phyloP scores from a whole-genome alignment of 1,140 invertebrate species.

The Wiebesia pumilae region DNA sequence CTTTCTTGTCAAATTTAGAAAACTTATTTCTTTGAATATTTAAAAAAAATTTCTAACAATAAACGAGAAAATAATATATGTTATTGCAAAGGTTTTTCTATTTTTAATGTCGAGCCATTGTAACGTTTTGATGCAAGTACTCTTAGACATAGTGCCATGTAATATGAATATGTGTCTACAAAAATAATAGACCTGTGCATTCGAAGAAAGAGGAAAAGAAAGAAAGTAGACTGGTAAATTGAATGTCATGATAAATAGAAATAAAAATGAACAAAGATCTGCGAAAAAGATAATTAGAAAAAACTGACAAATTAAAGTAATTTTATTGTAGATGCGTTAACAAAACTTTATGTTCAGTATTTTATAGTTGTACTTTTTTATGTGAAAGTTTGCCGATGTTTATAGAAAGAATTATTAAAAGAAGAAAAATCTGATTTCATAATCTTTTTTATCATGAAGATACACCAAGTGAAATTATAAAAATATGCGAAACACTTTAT shows the following conservation, averaged over 20 bases:
- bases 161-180: conserved; percentile 65
- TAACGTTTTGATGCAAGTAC: conserved; percentile 53
- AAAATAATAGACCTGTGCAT: conserved; percentile 57
- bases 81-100: not conserved
- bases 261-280: conserved; percentile 16
- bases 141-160: conserved; percentile 54
- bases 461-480: conserved; percentile 21
- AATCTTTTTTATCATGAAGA: conserved; percentile 1
- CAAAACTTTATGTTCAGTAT: conserved; percentile 34
- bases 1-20: not conserved
- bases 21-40: not conserved
- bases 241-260: not conserved
- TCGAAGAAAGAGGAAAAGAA: conserved; percentile 31
- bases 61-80: not conserved
- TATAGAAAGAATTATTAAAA: not conserved
- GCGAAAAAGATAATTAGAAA: not conserved
- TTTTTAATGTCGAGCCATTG: conserved; percentile 52
- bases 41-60: not conserved
- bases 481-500: conserved; percentile 23
- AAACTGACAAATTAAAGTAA: not conserved
- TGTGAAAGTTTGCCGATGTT: conserved; percentile 7
- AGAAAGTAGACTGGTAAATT: conserved; percentile 30
- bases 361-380: conserved; percentile 30
- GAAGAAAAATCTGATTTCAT: conserved; percentile 9
- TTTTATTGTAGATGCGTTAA: conserved; percentile 34